Evolutionary conservation across 2,888 invertebrate species (phyloP).

Genomic region (Macrostomum cliftonense): DNA sequence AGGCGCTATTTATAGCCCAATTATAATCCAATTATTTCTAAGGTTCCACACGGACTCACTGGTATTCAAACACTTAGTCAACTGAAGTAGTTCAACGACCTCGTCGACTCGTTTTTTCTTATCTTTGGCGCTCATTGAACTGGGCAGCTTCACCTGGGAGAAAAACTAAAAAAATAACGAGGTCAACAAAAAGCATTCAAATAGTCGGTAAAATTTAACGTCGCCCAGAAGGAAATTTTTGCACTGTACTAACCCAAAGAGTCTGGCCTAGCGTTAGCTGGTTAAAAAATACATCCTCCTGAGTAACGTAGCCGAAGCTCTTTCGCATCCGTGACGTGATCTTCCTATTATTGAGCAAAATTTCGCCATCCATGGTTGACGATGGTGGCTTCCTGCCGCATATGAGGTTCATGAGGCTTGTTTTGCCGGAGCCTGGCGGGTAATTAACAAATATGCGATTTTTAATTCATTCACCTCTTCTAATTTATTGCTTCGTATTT

Average conservation of each 20-base stretch:
- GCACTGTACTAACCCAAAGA: constrained; percentile 45
- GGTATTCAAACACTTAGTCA: constrained; percentile 55
- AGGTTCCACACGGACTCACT: constrained; percentile 45
- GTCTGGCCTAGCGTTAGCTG: constrained; percentile 58
- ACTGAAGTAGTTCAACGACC: constrained; percentile 55
- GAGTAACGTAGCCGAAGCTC: constrained; percentile 59
- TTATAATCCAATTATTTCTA: no score
- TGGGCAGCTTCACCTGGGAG: constrained; percentile 49
- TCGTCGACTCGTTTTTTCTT: constrained; percentile 59
- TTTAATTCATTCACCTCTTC: no score
- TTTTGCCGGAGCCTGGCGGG: constrained; percentile 50
- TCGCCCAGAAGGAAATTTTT: no score
- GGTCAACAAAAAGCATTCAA: background rate
- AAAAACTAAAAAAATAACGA: constrained; percentile 41
- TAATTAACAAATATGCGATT: no score
- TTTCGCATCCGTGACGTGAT: constrained; percentile 53
- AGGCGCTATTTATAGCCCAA: no score
- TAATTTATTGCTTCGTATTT: no score
- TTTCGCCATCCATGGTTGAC: constrained; percentile 43
- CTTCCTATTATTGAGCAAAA: constrained; percentile 48
- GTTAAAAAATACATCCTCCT: constrained; percentile 62
- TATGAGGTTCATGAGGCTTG: constrained; percentile 55
- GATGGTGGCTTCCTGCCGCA: constrained; percentile 48
- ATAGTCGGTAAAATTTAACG: background rate
- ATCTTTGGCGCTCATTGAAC: constrained; percentile 48